Percentiles rank a stretch among this genome's conserved stretches.
Conservation (phyloP, 2,888 invertebrate species). For the Amblyteles armatorius region DNA sequence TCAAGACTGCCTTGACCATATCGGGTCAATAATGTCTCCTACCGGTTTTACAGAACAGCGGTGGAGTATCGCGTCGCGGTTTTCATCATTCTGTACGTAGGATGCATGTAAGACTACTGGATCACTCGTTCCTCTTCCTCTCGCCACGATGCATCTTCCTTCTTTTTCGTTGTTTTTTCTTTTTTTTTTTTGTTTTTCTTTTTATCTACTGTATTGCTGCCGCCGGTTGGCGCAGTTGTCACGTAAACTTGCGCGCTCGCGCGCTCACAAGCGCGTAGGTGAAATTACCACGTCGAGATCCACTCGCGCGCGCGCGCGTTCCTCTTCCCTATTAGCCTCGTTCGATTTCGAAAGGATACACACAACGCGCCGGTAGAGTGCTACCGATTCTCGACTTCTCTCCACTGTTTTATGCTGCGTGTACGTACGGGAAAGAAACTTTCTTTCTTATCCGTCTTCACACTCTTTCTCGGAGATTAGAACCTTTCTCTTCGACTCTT, state of each 20-base stretch:
- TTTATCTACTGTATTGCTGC: conserved; percentile 17
- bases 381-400: conserved; percentile 60
- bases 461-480: conserved; percentile 44
- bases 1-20: conserved; percentile 80
- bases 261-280: conserved; percentile 77
- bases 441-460: conserved; percentile 61
- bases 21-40: conserved; percentile 80
- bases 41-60: conserved; percentile 72
- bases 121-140: conserved; percentile 53
- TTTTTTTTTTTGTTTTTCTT: no score
- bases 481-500: conserved; percentile 63
- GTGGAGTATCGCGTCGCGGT: conserved; percentile 12
- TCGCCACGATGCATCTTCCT: conserved; percentile 44
- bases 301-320: conserved; percentile 77
- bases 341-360: conserved; percentile 75
- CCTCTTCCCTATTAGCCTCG: conserved; percentile 81
- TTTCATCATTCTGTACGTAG: conserved; percentile 38
- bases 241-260: conserved; percentile 66
- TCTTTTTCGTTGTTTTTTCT: not conserved
- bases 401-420: conserved; percentile 40
- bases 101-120: conserved; percentile 35
- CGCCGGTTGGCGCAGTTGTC: conserved; percentile 57
- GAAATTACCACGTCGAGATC: conserved; percentile 81
- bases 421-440: conserved; percentile 65
- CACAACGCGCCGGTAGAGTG: conserved; percentile 25